These are phyloP conservation scores for Pangasius mekongensis DNA, from an alignment of 2,797 vertebrate genomes.

Conservation along the genomic window DNA sequence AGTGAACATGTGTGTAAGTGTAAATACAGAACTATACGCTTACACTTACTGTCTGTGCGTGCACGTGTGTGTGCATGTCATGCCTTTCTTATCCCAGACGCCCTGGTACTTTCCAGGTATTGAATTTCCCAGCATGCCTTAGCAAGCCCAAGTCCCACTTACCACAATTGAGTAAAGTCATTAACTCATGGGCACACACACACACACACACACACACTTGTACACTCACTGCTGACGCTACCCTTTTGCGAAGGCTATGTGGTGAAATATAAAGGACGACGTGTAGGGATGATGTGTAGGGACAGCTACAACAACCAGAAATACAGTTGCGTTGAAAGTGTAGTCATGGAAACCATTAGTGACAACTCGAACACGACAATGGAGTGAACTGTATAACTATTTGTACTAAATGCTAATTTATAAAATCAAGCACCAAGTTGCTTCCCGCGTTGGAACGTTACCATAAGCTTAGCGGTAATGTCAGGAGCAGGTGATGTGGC, in stretches of 20 bases:
- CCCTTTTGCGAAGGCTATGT: not conserved
- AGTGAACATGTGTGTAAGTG: not conserved
- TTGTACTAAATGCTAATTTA: not conserved
- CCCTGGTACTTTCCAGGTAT: conserved; percentile 77
- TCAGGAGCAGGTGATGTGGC: not conserved
- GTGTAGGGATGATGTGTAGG: not conserved
- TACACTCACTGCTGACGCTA: not conserved
- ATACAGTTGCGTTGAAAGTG: not conserved
- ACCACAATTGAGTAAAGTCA: conserved; percentile 68
- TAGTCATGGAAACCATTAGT: not conserved
- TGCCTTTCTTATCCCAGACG: conserved; percentile 56
- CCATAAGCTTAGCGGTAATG: not conserved
- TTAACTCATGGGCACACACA: conserved; percentile 56
- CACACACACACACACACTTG: conserved; percentile 19
- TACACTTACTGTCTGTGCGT: not conserved
- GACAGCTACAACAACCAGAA: not conserved
- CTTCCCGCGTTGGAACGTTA: not conserved
- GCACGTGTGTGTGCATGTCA: conserved; percentile 11
- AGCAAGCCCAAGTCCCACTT: conserved; percentile 69
- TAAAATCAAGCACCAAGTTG: too few species aligned
- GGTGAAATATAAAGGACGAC: not conserved
- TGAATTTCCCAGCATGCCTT: conserved; percentile 73
- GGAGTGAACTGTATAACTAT: not conserved
- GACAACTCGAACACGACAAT: not conserved
- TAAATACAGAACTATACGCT: not conserved